Evolutionary conservation across 2,113 vertebrate genomes (phyloP).

Genomic region (Chloebia gouldiae): DNA sequence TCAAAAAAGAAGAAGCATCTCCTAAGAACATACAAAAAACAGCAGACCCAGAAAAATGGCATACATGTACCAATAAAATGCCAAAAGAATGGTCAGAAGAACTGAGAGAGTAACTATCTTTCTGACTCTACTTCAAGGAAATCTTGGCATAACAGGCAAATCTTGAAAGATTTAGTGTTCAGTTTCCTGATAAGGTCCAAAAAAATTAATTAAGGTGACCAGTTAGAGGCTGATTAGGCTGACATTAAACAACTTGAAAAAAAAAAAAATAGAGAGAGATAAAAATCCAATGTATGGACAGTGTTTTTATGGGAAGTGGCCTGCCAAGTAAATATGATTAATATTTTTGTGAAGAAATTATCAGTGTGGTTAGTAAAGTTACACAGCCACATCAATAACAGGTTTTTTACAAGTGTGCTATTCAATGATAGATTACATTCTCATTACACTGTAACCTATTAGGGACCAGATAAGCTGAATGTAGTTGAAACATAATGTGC

Average conservation of each 20-base stretch:
- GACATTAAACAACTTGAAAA: neutral
- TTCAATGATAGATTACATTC: neutral
- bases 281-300: neutral
- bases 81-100: neutral
- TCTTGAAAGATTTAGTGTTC: neutral
- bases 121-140: neutral
- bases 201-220: neutral
- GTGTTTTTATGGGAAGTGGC: neutral
- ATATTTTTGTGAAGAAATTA: neutral
- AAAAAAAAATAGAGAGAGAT: neutral
- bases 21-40: neutral
- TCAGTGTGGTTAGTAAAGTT: neutral
- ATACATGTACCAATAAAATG: neutral
- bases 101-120: neutral
- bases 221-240: neutral
- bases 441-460: neutral
- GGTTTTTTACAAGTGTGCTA: neutral
- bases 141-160: neutral
- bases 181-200: neutral
- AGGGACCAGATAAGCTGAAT: neutral
- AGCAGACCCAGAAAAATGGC: neutral
- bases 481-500: neutral
- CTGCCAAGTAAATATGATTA: neutral
- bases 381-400: neutral
- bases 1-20: neutral